phyloP scores from a whole-genome alignment of 1,140 invertebrate species.

The Brachionus manjavacas region DNA sequence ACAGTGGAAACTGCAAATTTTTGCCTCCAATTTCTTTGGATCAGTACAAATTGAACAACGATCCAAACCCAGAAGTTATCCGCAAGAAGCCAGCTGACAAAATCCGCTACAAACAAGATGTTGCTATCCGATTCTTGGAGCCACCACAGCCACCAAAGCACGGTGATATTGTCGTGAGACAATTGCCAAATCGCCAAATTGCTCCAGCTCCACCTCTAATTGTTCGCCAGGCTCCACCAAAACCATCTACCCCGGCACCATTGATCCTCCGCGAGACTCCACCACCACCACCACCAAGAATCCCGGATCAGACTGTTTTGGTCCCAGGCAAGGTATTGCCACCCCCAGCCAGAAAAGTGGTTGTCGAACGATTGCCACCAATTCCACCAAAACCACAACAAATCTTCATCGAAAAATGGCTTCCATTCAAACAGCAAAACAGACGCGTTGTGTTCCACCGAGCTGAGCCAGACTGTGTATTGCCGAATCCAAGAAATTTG shows the following conservation, averaged over 20 bases:
- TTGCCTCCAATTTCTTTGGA: slow-evolving; percentile 19
- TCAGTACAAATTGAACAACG: slow-evolving; percentile 40
- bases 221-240: slow-evolving; percentile 23
- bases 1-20: neutral
- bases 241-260: slow-evolving; percentile 1
- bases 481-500: slow-evolving; percentile 23
- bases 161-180: slow-evolving; percentile 3
- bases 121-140: slow-evolving; percentile 19
- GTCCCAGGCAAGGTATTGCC: neutral
- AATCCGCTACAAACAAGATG: slow-evolving; percentile 27
- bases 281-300: slow-evolving; percentile 18
- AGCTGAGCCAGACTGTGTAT: neutral
- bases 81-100: slow-evolving; percentile 15
- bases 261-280: slow-evolving; percentile 37
- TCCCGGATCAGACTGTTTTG: neutral
- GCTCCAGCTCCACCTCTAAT: slow-evolving; percentile 36
- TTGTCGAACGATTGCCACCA: slow-evolving; percentile 36
- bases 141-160: slow-evolving; percentile 37
- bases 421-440: slow-evolving; percentile 36
- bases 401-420: slow-evolving; percentile 41
- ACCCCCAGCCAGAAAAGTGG: slow-evolving; percentile 33
- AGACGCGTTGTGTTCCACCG: slow-evolving; percentile 17
- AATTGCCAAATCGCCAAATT: neutral
- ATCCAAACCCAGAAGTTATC: slow-evolving; percentile 42
- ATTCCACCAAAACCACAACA: slow-evolving; percentile 41